phyloP scores from a whole-genome alignment of 1,140 invertebrate species.

The Macrostomum lignano region DNA sequence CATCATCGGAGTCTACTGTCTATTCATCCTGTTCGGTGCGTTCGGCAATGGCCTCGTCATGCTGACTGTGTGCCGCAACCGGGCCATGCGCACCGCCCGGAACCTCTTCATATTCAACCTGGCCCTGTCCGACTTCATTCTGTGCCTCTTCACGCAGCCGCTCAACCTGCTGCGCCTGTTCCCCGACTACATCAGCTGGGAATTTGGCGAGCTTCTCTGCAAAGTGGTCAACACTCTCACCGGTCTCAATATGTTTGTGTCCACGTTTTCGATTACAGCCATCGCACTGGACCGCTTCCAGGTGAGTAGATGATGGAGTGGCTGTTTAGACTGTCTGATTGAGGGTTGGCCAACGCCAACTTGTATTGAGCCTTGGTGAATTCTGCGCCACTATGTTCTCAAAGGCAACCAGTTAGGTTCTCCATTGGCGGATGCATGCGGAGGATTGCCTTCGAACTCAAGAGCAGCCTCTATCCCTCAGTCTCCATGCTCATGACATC shows the following conservation, averaged over 20 bases:
- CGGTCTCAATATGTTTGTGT: conserved; percentile 25
- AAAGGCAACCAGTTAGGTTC: too few relatives aligned
- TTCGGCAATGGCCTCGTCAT: conserved; percentile 53
- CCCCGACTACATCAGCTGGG: conserved; percentile 13
- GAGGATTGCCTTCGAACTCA: too few relatives aligned
- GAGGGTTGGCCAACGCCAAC: too few relatives aligned
- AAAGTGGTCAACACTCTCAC: conserved; percentile 19
- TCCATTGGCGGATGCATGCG: too few relatives aligned
- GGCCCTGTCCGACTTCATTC: conserved; percentile 49
- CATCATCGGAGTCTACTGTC: conserved; percentile 34
- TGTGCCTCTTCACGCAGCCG: conserved; percentile 55
- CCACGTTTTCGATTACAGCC: conserved; percentile 23
- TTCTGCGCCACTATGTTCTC: too few relatives aligned
- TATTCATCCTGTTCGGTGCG: conserved; percentile 44
- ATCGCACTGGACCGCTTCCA: conserved; percentile 26
- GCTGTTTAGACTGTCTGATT: too few relatives aligned
- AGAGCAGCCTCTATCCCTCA: too few relatives aligned
- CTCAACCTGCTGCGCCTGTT: conserved; percentile 46
- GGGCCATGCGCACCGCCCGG: conserved; percentile 49
- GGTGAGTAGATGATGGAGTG: background rate
- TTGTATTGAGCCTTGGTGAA: too few relatives aligned
- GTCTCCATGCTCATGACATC: too few relatives aligned
- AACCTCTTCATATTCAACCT: conserved; percentile 69
- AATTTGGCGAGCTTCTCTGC: conserved; percentile 18
- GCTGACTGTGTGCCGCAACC: conserved; percentile 43